Conservation (phyloP, 2,797 vertebrate genomes). For the Clamator glandarius region DNA sequence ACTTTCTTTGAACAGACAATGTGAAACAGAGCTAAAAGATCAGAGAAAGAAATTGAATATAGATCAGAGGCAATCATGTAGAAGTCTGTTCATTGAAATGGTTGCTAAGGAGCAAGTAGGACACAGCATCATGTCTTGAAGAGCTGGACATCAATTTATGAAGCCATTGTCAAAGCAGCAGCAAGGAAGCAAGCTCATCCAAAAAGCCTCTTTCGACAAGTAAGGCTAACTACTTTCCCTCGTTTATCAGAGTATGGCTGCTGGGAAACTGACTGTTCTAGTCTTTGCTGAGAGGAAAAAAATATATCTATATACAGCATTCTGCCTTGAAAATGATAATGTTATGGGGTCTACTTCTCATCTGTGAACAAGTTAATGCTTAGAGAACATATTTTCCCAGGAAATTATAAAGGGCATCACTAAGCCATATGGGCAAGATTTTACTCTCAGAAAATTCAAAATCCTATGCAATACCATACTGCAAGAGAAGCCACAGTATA, state of each 20-base stretch:
- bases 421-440: neutral
- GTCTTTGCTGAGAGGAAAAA: neutral
- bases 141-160: neutral
- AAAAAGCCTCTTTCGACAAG: neutral
- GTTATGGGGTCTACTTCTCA: neutral
- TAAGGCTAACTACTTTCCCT: neutral
- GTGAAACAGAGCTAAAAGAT: neutral
- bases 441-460: conserved; percentile 10
- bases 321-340: neutral
- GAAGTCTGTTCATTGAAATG: neutral
- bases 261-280: neutral
- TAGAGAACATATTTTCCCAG: neutral
- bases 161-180: neutral
- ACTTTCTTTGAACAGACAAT: neutral
- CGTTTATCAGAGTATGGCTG: neutral
- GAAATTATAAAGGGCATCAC: neutral
- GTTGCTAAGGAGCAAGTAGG: neutral
- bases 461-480: neutral
- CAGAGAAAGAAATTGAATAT: neutral
- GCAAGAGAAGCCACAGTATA: neutral
- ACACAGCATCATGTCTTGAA: neutral
- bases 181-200: neutral
- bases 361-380: neutral
- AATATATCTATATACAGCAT: neutral
- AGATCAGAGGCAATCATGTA: neutral